A percentile compares a stretch with the other conserved stretches of the same genome.
phyloP scores from a whole-genome alignment of 2,888 invertebrate genomes.

The Ptilodon capucinus region DNA sequence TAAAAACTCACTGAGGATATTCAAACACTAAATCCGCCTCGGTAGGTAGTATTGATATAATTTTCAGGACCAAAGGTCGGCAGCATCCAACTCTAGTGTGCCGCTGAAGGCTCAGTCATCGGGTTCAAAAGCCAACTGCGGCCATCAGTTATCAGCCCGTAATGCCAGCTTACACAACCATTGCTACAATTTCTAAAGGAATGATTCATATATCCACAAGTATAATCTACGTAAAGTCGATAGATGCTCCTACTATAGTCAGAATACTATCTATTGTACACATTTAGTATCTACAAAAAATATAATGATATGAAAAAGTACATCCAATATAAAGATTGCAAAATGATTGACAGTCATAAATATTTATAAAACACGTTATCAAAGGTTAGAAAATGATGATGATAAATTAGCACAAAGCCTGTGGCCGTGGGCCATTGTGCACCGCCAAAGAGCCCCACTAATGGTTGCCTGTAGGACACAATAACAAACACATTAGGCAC shows the following conservation, averaged over 20 bases:
- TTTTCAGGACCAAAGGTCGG: background rate
- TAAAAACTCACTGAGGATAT: too few species aligned
- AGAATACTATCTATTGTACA: too few species aligned
- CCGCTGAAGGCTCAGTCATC: conserved; percentile 76
- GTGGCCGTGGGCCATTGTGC: conserved; percentile 22
- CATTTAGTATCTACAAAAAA: too few species aligned
- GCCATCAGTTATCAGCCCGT: conserved; percentile 59
- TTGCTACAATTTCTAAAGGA: conserved; percentile 46
- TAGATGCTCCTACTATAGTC: too few species aligned
- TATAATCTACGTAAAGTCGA: background rate
- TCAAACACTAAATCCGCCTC: too few species aligned
- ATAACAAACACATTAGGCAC: conserved; percentile 60
- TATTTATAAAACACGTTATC: background rate
- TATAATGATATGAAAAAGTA: too few species aligned
- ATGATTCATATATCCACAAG: conserved; percentile 5
- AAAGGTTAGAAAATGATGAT: background rate
- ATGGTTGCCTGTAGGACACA: conserved; percentile 65
- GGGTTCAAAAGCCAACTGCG: conserved; percentile 75
- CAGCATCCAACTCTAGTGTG: conserved; percentile 24
- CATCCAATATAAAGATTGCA: too few species aligned
- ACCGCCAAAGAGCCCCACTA: conserved; percentile 56
- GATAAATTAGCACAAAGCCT: background rate
- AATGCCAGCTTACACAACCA: conserved; percentile 54
- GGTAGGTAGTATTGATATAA: background rate
- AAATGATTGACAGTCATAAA: too few species aligned